Conservation (phyloP, 2,888 invertebrate genomes). For the Eristalis tenax region DNA sequence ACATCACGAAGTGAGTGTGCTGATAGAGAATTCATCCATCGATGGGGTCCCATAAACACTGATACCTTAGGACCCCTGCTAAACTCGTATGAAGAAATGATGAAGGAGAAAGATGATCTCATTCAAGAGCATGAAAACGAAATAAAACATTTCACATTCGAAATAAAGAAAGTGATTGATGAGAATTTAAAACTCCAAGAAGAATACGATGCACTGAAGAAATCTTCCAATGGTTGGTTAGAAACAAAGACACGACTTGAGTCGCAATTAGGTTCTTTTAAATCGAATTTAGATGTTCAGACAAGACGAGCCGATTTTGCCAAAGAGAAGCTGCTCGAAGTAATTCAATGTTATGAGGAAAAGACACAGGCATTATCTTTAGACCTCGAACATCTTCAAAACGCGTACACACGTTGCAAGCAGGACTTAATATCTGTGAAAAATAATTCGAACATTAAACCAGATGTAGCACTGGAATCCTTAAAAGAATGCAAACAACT, state of each 20-base stretch:
- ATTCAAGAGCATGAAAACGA: constrained; percentile 87
- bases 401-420: constrained; percentile 79
- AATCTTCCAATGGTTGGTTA: constrained; percentile 80
- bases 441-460: constrained; percentile 70
- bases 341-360: constrained; percentile 88
- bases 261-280: constrained; percentile 79
- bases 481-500: constrained; percentile 89
- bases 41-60: constrained; percentile 75
- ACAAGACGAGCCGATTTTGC: constrained; percentile 86
- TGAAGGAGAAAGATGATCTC: constrained; percentile 88
- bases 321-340: constrained; percentile 88
- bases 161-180: constrained; percentile 86
- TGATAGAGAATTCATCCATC: neutral
- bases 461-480: constrained; percentile 82
- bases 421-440: constrained; percentile 77
- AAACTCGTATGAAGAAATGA: constrained; percentile 90
- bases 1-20: constrained; percentile 65
- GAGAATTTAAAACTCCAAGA: constrained; percentile 87
- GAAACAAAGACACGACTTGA: constrained; percentile 80
- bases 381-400: constrained; percentile 80
- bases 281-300: constrained; percentile 80
- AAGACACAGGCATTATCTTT: constrained; percentile 83
- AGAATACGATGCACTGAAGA: constrained; percentile 82
- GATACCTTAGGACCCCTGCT: constrained; percentile 85
- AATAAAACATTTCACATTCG: constrained; percentile 87